Evolutionary conservation across 2,797 vertebrate species (phyloP).

Genomic region (Dicrostonyx torquatus): DNA sequence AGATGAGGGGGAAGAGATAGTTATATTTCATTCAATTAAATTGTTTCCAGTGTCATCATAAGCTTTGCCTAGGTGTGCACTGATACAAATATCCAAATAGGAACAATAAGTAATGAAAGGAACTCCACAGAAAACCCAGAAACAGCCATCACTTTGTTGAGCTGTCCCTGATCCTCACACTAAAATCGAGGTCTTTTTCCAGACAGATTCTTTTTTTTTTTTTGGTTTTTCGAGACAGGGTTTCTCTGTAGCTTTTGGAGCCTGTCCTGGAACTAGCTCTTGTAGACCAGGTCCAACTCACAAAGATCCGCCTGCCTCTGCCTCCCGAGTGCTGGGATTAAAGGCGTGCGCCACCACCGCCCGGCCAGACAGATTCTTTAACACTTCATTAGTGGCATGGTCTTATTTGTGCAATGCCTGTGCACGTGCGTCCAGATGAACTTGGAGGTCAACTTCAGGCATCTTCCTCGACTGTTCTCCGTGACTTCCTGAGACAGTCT

Average conservation of each 20-base stretch:
- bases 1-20: neutral
- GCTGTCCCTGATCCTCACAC: neutral
- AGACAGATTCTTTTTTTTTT: neutral
- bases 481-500: neutral
- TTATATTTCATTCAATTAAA: constrained; percentile 13
- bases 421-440: accelerated
- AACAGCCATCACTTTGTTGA: neutral
- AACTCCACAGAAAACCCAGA: constrained; percentile 1
- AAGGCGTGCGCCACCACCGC: too few relatives aligned
- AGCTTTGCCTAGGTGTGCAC: neutral
- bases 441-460: neutral
- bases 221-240: too few relatives aligned
- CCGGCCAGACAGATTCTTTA: neutral
- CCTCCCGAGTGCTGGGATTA: too few relatives aligned
- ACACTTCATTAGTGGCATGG: neutral
- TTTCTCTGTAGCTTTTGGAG: too few relatives aligned
- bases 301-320: too few relatives aligned
- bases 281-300: too few relatives aligned
- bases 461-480: neutral
- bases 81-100: neutral
- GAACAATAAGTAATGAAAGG: neutral
- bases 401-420: neutral
- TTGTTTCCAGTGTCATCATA: neutral
- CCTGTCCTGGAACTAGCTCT: too few relatives aligned
- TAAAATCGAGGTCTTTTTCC: constrained; percentile 39